phyloP scores from a whole-genome alignment of 2,888 invertebrate genomes.

The Argynnis bischoffii region DNA sequence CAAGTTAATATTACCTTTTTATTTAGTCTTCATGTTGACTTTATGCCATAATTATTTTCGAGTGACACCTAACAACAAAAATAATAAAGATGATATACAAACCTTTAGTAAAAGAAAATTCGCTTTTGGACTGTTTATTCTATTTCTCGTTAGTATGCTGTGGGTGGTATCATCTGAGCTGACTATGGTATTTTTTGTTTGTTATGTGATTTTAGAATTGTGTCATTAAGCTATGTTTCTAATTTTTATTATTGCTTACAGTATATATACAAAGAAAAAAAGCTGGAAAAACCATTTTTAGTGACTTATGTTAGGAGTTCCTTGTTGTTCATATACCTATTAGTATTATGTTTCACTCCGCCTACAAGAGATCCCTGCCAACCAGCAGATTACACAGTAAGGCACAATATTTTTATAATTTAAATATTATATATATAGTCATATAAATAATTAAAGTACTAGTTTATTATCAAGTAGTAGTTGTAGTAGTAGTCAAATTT shows the following conservation, averaged over 20 bases:
- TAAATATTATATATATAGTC: neutral
- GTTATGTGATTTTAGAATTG: neutral
- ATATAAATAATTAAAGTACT: neutral
- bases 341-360: slow-evolving; percentile 93
- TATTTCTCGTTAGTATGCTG: slow-evolving; percentile 95
- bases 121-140: slow-evolving; percentile 91
- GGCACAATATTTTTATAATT: slow-evolving; percentile 37
- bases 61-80: slow-evolving; percentile 66
- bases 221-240: neutral
- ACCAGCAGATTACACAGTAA: slow-evolving; percentile 89
- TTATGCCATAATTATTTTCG: slow-evolving; percentile 78
- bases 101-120: slow-evolving; percentile 78
- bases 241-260: slow-evolving; percentile 73
- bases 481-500: too few relatives aligned
- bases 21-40: slow-evolving; percentile 73
- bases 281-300: slow-evolving; percentile 96
- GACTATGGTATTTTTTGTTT: slow-evolving; percentile 87
- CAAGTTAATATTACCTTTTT: slow-evolving; percentile 32
- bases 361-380: slow-evolving; percentile 94
- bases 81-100: slow-evolving; percentile 65
- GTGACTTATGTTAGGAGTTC: slow-evolving; percentile 97
- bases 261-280: slow-evolving; percentile 92
- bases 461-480: too few relatives aligned
- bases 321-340: slow-evolving; percentile 94
- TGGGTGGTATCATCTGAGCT: slow-evolving; percentile 98